These are phyloP conservation scores for Burhinus oedicnemus DNA, from an alignment of 2,113 vertebrate genomes.

Conservation along the genomic window DNA sequence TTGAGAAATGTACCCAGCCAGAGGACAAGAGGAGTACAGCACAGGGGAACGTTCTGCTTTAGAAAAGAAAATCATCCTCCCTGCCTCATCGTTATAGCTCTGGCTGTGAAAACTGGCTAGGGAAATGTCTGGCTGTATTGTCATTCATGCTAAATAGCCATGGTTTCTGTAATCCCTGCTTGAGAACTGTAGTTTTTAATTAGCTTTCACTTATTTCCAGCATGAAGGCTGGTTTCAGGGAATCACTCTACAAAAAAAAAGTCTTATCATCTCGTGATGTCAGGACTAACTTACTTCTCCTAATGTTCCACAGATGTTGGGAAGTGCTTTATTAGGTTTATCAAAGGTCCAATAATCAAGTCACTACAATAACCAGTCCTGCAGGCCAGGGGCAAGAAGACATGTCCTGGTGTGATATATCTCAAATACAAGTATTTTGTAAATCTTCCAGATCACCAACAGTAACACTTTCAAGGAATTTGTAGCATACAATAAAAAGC, in stretches of 20 bases:
- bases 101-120: neutral
- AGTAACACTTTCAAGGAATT: neutral
- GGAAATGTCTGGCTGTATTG: neutral
- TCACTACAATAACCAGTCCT: neutral
- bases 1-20: neutral
- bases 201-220: neutral
- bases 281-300: neutral
- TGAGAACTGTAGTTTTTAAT: neutral
- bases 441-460: neutral
- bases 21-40: neutral
- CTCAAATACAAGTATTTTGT: neutral
- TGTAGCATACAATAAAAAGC: neutral
- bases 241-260: neutral
- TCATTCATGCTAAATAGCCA: neutral
- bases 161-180: neutral
- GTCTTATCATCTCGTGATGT: neutral
- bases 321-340: neutral
- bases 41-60: neutral
- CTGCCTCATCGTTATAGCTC: neutral
- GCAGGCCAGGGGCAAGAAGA: neutral
- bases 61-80: neutral
- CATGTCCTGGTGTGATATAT: neutral
- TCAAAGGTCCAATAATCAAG: neutral
- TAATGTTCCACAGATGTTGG: neutral
- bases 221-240: neutral